phyloP scores from a whole-genome alignment of 1,140 invertebrate genomes.

The Coelopa frigida region DNA sequence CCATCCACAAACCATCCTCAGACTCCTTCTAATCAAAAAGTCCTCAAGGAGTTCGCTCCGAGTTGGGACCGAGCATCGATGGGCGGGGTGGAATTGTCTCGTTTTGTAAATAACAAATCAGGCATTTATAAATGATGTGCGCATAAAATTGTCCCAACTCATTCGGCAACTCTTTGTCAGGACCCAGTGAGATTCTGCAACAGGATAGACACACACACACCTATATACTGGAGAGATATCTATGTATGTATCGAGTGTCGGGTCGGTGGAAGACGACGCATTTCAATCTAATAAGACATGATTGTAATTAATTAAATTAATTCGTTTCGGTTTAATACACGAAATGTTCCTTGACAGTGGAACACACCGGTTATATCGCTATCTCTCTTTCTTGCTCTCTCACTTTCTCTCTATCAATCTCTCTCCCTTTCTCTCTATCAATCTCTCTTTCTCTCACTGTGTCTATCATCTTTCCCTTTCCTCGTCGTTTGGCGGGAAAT shows the following conservation, averaged over 20 bases:
- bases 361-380: no score
- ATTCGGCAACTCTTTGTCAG: conserved; percentile 2
- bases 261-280: conserved; percentile 2
- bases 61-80: background rate
- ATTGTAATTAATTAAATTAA: conserved; percentile 47
- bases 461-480: no score
- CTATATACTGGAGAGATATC: no score
- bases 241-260: no score
- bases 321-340: conserved; percentile 46
- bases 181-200: no score
- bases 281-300: conserved; percentile 44
- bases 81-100: conserved; percentile 17
- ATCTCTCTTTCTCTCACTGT: no score
- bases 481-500: no score
- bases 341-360: conserved; percentile 38
- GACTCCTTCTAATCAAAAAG: conserved; percentile 11
- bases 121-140: conserved; percentile 45
- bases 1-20: no score
- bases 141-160: conserved; percentile 1
- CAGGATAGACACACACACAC: background rate
- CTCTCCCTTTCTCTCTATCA: no score
- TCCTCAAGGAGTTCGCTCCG: conserved; percentile 12
- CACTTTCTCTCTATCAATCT: no score
- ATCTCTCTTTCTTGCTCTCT: no score
- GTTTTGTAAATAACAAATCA: conserved; percentile 46